Evolutionary conservation across 2,888 invertebrate species (phyloP).

Genomic region (Aelia acuminata): DNA sequence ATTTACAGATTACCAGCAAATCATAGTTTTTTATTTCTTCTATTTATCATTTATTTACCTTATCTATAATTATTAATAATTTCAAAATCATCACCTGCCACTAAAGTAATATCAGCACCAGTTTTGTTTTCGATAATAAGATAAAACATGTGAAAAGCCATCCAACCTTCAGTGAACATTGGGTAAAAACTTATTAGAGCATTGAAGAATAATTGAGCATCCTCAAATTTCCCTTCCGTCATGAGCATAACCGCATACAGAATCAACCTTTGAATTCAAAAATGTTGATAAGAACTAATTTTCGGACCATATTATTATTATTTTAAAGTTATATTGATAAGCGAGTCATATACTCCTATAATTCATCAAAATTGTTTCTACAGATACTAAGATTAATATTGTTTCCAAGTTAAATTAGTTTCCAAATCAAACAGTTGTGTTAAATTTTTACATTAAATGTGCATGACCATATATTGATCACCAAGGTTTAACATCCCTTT

Average conservation of each 20-base stretch:
- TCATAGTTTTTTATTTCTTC: no score
- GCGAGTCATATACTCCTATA: no score
- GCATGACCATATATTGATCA: no score
- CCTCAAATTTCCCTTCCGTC: slow-evolving; percentile 62
- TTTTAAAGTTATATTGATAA: neutral
- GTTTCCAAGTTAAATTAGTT: no score
- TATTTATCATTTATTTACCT: neutral
- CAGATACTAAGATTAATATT: no score
- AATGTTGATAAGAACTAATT: neutral
- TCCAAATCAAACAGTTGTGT: no score
- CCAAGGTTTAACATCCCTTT: no score
- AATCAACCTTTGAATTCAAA: slow-evolving; percentile 61
- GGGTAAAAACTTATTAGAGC: slow-evolving; percentile 64
- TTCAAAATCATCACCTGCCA: slow-evolving; percentile 60
- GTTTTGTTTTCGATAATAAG: slow-evolving; percentile 61
- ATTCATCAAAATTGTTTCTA: no score
- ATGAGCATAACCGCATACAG: slow-evolving; percentile 63
- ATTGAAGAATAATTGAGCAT: slow-evolving; percentile 64
- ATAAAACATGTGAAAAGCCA: slow-evolving; percentile 64
- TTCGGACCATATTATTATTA: neutral
- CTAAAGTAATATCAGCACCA: slow-evolving; percentile 63
- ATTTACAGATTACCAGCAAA: no score
- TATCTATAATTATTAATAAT: neutral
- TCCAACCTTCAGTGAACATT: slow-evolving; percentile 64
- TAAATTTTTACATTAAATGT: no score